These are phyloP conservation scores for Parelbella ahira DNA, from an alignment of 2,888 invertebrate species.

Conservation along the genomic window DNA sequence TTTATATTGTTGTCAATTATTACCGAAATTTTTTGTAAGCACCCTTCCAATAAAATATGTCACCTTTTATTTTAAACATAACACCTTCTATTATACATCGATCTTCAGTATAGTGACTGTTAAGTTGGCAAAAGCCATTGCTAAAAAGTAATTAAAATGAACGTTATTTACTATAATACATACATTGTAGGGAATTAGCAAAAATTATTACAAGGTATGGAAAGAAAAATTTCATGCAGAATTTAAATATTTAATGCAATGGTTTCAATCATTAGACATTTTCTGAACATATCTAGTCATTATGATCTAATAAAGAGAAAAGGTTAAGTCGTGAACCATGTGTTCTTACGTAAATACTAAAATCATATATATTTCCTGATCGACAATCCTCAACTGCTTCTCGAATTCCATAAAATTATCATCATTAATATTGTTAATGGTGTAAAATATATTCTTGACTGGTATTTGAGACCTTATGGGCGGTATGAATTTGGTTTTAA, in stretches of 20 bases:
- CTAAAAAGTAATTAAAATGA: slow-evolving; percentile 37
- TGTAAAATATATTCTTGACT: slow-evolving; percentile 45
- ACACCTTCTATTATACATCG: slow-evolving; percentile 50
- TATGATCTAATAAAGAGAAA: too few relatives aligned
- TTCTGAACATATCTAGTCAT: too few relatives aligned
- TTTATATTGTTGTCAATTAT: too few relatives aligned
- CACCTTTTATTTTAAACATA: slow-evolving; percentile 42
- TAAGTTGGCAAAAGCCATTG: slow-evolving; percentile 63
- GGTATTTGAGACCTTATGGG: slow-evolving; percentile 57
- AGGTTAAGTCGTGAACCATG: too few relatives aligned
- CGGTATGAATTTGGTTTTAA: slow-evolving; percentile 50
- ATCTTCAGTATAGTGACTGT: slow-evolving; percentile 50
- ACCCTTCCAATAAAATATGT: slow-evolving; percentile 46
- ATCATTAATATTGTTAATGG: slow-evolving; percentile 38
- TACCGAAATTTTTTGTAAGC: slow-evolving; percentile 35
- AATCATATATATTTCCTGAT: slow-evolving; percentile 37
- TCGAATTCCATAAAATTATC: slow-evolving; percentile 30
- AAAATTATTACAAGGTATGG: too few relatives aligned
- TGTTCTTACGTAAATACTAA: slow-evolving; percentile 45
- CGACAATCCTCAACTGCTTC: slow-evolving; percentile 19
- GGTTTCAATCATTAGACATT: too few relatives aligned
- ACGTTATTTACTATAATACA: too few relatives aligned
- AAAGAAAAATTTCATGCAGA: too few relatives aligned
- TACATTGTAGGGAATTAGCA: too few relatives aligned
- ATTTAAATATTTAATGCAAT: too few relatives aligned